Conservation (phyloP, 2,113 vertebrate species). For the Salvelinus namaycush region DNA sequence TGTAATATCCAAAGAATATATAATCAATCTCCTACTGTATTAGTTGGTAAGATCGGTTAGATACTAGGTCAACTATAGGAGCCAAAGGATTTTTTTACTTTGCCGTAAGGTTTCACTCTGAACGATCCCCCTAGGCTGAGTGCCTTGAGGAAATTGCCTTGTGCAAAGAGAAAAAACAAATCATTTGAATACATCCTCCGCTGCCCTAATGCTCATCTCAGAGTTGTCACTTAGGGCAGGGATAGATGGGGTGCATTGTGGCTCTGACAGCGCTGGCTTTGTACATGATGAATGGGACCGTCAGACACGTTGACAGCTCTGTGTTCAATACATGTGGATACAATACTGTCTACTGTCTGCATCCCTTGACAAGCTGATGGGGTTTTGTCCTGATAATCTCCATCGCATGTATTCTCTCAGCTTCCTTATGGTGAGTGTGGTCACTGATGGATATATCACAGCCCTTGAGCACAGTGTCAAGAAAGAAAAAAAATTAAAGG, state of each 20-base stretch:
- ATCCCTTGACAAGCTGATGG: slow-evolving; percentile 76
- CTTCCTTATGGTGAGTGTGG: slow-evolving; percentile 61
- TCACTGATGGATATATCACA: slow-evolving; percentile 62
- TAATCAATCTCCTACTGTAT: too few relatives aligned
- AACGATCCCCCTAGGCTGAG: neutral
- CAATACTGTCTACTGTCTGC: slow-evolving; percentile 69
- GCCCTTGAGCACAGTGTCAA: slow-evolving; percentile 49
- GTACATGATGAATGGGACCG: slow-evolving; percentile 81
- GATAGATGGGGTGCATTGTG: slow-evolving; percentile 62
- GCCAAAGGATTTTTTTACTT: neutral
- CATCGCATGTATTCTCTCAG: slow-evolving; percentile 67
- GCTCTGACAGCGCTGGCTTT: slow-evolving; percentile 75
- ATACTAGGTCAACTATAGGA: neutral
- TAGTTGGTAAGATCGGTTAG: neutral
- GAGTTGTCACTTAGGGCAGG: slow-evolving; percentile 72
- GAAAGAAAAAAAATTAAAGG: slow-evolving; percentile 12
- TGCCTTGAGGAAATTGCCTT: slow-evolving; percentile 69
- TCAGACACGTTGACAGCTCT: slow-evolving; percentile 75
- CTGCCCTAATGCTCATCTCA: slow-evolving; percentile 73
- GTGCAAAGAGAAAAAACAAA: slow-evolving; percentile 60
- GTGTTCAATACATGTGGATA: slow-evolving; percentile 82
- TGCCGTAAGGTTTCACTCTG: neutral
- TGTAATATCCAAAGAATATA: too few relatives aligned
- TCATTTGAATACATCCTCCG: slow-evolving; percentile 67
- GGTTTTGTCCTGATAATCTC: slow-evolving; percentile 77